Evolutionary conservation across 2,888 invertebrate species (phyloP).

Genomic region (Corbicula japonica): DNA sequence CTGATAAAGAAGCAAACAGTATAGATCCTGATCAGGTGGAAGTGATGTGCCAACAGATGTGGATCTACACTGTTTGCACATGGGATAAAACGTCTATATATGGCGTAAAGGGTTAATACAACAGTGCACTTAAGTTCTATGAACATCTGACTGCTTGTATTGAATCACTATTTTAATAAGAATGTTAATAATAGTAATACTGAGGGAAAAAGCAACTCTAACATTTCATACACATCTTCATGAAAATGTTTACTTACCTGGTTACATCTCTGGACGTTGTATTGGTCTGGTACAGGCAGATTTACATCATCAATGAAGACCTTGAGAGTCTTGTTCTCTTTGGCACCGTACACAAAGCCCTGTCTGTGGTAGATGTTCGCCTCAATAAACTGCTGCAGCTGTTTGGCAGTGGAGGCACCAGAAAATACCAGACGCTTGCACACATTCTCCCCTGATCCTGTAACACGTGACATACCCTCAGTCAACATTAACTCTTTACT

Average conservation of each 20-base stretch:
- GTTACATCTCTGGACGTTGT: conserved; percentile 84
- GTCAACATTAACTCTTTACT: neutral
- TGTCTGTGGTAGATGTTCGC: conserved; percentile 86
- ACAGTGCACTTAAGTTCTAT: no score
- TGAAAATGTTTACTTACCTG: conserved; percentile 76
- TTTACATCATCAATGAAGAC: conserved; percentile 86
- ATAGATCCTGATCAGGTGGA: no score
- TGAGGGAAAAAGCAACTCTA: no score
- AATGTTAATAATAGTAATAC: no score
- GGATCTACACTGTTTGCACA: no score
- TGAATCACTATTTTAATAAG: no score
- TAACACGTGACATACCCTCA: conserved; percentile 16
- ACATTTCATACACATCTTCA: no score
- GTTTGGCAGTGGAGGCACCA: conserved; percentile 84
- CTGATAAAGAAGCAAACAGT: no score
- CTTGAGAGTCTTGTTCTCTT: conserved; percentile 85
- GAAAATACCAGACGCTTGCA: conserved; percentile 85
- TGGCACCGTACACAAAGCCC: conserved; percentile 87
- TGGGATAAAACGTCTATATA: no score
- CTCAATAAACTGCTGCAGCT: conserved; percentile 86
- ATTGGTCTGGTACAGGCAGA: conserved; percentile 82
- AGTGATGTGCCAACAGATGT: no score
- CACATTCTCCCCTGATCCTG: conserved; percentile 80
- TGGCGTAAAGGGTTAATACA: no score
- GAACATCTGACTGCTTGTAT: no score